Evolutionary conservation across 2,797 vertebrate genomes (phyloP), one percentile per base, ranked within the genome.

Genomic region (Takifugu ocellatus): DNA sequence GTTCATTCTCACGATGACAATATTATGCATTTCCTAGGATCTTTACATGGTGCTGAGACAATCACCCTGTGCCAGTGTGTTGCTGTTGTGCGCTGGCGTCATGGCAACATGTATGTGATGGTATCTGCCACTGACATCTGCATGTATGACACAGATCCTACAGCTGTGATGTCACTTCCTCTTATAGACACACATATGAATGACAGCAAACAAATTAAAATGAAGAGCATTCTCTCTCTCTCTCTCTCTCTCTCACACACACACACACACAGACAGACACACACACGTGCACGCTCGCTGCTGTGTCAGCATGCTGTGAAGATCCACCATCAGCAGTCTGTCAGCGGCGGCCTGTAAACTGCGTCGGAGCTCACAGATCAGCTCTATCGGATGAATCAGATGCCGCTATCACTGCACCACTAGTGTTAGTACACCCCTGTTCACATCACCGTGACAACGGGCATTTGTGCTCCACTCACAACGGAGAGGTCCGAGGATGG

Each of bases 291-390:
- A 51, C 16, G 15, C 5, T 6, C 15, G 58, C 5, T 60, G 78
- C 74, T 72, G 68, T 31, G 74, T 57, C 26, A 29, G 74, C 74
- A 68, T 65, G 60, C 69, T 70, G n/a, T 45, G 62, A 77, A 64
- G 59, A 63, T 63, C 63, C 56, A 54, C 29, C 51, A 74, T 80
- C 78, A 70, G 78, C 74, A 77, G 51, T 75, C 55, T 80, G 78
- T 70, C 74, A 67, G 44, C 2, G 10, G 52, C 39, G 0, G 49
- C 62, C 54, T 77, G 55, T 70, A 62, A 75, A 65, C 59, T 59
- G 65, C 56, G 65, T 59, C 58, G 51, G 61, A 71, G 64, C 74
- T 59, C 74, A 72, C 71, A 64, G 63, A 67, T 62, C 66, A 66
- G 57, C 46, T 26, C 21, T 54, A 33, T 5, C 43, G 62, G 58